Percentiles rank a stretch among this genome's conserved stretches.
phyloP scores from a whole-genome alignment of 1,140 invertebrate genomes.

The Bombus pascuorum region DNA sequence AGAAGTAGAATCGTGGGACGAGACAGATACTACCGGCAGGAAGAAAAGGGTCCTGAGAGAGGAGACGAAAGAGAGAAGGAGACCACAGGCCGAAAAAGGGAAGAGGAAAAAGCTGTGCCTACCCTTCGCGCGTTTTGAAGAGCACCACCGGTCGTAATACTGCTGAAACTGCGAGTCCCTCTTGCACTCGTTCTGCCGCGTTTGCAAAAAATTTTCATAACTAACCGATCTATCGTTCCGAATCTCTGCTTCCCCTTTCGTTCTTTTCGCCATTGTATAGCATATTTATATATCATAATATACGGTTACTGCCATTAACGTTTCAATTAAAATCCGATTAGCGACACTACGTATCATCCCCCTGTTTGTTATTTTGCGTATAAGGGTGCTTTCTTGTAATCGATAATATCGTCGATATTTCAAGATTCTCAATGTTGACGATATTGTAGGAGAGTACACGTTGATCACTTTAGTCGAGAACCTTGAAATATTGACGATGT shows the following conservation, averaged over 20 bases:
- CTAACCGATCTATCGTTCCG: conserved; percentile 57
- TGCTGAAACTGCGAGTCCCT: conserved; percentile 61
- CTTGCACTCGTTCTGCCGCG: conserved; percentile 44
- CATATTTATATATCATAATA: background rate
- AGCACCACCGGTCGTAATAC: conserved; percentile 60
- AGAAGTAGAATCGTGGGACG: conserved; percentile 40
- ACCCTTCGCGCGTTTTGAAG: conserved; percentile 50
- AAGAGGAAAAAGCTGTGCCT: conserved; percentile 14
- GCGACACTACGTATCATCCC: too few relatives aligned
- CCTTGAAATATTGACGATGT: too few relatives aligned
- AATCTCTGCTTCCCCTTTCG: background rate
- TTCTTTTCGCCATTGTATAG: too few relatives aligned
- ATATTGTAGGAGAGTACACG: too few relatives aligned
- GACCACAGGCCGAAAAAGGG: conserved; percentile 18
- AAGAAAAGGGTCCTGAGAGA: conserved; percentile 13
- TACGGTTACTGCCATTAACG: too few relatives aligned
- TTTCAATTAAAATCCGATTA: too few relatives aligned
- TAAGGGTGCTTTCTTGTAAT: too few relatives aligned
- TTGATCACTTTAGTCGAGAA: too few relatives aligned
- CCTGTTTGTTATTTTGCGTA: too few relatives aligned
- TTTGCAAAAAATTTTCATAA: conserved; percentile 74
- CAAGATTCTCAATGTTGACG: too few relatives aligned
- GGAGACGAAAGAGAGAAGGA: background rate
- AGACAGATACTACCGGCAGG: conserved; percentile 40
- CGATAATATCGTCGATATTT: too few relatives aligned